Evolutionary conservation across 2,888 invertebrate species (phyloP).

Genomic region (Drosophila prostipennis): DNA sequence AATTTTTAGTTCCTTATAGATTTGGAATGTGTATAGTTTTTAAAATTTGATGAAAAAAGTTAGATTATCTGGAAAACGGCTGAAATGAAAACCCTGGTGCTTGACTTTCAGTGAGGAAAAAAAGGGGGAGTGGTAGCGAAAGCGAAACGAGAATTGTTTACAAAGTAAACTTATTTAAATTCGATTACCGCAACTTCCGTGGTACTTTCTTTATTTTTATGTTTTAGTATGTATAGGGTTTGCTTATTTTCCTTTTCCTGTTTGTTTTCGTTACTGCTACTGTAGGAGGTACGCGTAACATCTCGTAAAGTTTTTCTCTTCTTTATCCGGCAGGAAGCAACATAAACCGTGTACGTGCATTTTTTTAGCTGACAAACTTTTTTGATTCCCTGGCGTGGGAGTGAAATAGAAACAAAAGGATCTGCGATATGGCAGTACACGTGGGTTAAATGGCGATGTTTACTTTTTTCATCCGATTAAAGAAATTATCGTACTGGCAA

Average conservation of each 20-base stretch:
- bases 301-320: conserved; percentile 24
- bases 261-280: conserved; percentile 11
- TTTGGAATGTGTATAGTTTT: no score
- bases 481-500: neutral
- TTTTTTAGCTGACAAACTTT: conserved; percentile 24
- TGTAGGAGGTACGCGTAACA: conserved; percentile 11
- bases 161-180: conserved; percentile 78
- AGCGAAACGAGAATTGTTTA: conserved; percentile 64
- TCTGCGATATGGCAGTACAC: neutral
- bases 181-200: conserved; percentile 76
- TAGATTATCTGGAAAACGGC: conserved; percentile 1
- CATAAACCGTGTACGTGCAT: conserved; percentile 26
- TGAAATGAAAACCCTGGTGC: conserved; percentile 32
- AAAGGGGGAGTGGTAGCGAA: conserved; percentile 10
- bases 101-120: conserved; percentile 49
- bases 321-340: conserved; percentile 2
- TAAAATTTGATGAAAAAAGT: neutral
- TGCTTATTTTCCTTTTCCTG: conserved; percentile 34
- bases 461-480: neutral
- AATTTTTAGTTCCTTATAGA: no score
- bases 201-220: conserved; percentile 44
- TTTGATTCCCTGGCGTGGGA: neutral
- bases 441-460: conserved; percentile 6
- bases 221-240: conserved; percentile 40
- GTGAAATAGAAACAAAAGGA: conserved; percentile 20